Conservation (phyloP, 2,113 vertebrate species). For the Chroicocephalus ridibundus region DNA sequence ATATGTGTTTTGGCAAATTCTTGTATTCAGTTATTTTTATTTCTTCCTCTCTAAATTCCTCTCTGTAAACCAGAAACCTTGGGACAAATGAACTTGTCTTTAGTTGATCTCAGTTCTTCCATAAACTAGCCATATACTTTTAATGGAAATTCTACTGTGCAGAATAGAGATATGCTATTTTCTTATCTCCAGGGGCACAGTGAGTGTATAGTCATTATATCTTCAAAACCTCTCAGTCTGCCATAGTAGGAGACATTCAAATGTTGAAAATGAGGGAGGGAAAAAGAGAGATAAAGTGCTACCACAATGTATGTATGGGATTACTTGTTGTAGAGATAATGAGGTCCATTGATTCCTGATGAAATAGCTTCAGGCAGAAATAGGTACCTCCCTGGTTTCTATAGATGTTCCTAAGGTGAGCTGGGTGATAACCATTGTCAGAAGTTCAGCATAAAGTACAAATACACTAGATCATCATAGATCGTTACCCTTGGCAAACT, state of each 20-base stretch:
- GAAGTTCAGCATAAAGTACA: background rate
- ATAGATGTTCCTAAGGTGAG: background rate
- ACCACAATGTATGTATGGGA: background rate
- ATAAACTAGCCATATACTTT: background rate
- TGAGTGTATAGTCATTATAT: background rate
- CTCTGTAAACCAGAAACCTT: background rate
- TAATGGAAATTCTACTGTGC: background rate
- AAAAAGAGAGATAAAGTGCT: background rate
- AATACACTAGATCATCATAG: background rate
- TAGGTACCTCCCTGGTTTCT: background rate
- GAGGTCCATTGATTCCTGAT: background rate
- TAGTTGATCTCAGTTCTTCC: background rate
- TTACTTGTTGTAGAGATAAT: background rate
- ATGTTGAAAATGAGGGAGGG: background rate
- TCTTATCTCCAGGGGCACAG: background rate
- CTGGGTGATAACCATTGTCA: background rate
- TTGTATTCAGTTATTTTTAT: background rate
- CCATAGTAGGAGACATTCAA: no score
- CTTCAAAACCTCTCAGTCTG: background rate
- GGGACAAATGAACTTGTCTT: background rate
- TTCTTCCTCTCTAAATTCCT: background rate
- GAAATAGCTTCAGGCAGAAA: background rate
- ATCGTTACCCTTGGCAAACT: rapidly evolving
- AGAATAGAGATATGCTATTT: background rate
- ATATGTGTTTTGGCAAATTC: background rate